Evolutionary conservation across 2,888 invertebrate genomes (phyloP), one percentile per base, ranked within the genome.

Genomic region (Hyalella azteca): DNA sequence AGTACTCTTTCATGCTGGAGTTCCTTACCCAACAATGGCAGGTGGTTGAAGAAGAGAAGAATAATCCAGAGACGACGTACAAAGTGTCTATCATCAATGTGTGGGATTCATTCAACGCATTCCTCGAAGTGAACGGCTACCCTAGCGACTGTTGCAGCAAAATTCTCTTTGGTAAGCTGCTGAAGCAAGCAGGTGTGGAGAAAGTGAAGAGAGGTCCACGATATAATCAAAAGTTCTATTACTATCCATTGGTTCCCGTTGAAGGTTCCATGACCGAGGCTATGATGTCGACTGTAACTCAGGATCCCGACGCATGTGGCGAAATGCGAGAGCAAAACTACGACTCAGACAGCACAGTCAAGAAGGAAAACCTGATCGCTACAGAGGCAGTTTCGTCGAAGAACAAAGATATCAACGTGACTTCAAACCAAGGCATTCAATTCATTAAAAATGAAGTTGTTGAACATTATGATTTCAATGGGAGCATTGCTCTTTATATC

Each of bases 131-230:
- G 19, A 48, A 77, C 50, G 77, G 77, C 19, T 77, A 77, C 45
- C 45, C 77, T 32, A 45, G 45, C 22, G 50, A 77, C 22, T 77
- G 45, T 36, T 77, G 77, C 49, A 77, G 77, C 26, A 77, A 77
- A 45, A 50, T 77, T 40, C 36, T 77, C 13, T 40, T 77, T 11
- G 77, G 77, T 7, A 77, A 49, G 40, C 49, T 77, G 3, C 36
- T 77, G 13, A 11, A 40, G 0, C 22, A 49, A 32, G 48, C 49
- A 29, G 77, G 77, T 11, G 36, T 77, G 7, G 77, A 77, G 29
- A 77, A 77, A 50, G 50, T 77, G 29, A 77, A 50, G 49, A 3
- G 77, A 22, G 77, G 77, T 7, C 77, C 77, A 29, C 45, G 77
- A 49, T 26, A 49, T 22, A 36, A 40, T 39, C 77, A 77, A 45